Evolutionary conservation across 2,797 vertebrate genomes (phyloP).

Genomic region (Neomorphus geoffroyi): DNA sequence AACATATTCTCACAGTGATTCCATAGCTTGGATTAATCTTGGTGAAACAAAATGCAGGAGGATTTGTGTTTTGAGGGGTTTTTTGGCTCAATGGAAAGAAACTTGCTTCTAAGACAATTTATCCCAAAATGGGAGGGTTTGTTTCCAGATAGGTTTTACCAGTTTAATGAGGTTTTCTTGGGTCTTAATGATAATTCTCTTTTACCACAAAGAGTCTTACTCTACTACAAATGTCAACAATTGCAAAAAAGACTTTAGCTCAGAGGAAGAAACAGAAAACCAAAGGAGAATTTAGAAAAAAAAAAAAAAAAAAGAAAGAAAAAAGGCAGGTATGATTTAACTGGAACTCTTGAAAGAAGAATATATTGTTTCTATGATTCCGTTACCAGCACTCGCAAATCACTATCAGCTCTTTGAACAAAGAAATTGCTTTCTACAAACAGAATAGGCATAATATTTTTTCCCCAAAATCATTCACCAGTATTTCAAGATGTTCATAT

Average conservation of each 20-base stretch:
- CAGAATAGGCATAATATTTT: background rate
- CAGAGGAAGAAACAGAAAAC: background rate
- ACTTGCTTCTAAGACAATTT: background rate
- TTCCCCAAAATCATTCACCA: background rate
- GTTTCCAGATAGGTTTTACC: constrained; percentile 4
- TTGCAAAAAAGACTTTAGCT: background rate
- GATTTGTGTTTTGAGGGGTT: background rate
- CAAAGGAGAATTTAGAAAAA: background rate
- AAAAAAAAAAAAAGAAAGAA: background rate
- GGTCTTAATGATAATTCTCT: constrained; percentile 19
- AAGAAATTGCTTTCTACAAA: background rate
- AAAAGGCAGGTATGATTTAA: background rate
- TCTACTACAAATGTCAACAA: background rate
- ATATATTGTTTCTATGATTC: background rate
- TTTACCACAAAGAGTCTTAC: background rate
- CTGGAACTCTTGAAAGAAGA: background rate
- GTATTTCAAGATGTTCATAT: background rate
- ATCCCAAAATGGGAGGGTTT: background rate
- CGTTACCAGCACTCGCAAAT: constrained; percentile 11
- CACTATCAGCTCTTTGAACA: constrained; percentile 6
- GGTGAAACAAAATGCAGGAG: background rate
- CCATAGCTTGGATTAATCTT: background rate
- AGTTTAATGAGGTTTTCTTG: constrained; percentile 4
- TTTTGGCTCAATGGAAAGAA: background rate
- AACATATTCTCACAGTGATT: background rate